Percentiles rank a stretch among this genome's conserved stretches.
Conservation (phyloP, 2,888 invertebrate species). For the Tricholauxania praeusta region DNA sequence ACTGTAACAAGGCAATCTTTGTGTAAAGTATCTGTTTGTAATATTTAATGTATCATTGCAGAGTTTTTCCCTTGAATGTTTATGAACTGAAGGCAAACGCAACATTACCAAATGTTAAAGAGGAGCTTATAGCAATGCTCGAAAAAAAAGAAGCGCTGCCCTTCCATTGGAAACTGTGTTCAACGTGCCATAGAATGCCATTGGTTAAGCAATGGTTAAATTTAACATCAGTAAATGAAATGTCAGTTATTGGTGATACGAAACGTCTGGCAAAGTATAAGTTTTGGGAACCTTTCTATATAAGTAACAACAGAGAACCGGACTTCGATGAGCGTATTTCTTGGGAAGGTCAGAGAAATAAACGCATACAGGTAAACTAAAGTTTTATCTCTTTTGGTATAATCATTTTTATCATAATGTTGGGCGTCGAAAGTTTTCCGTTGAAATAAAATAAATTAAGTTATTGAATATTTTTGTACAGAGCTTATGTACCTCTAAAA, state of each 20-base stretch:
- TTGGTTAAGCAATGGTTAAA: conserved; percentile 48
- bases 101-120: conserved; percentile 53
- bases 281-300: conserved; percentile 93
- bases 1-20: too few relatives aligned
- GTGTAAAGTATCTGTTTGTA: too few relatives aligned
- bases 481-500: too few relatives aligned
- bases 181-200: conserved; percentile 51
- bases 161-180: conserved; percentile 51
- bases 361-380: conserved; percentile 58
- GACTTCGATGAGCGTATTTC: conserved; percentile 89
- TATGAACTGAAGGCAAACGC: conserved; percentile 52
- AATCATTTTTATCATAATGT: too few relatives aligned
- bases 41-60: not conserved
- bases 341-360: conserved; percentile 84
- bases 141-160: conserved; percentile 44
- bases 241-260: conserved; percentile 75
- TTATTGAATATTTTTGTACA: too few relatives aligned
- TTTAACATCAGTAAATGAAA: conserved; percentile 33
- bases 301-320: conserved; percentile 89
- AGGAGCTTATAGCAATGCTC: conserved; percentile 50
- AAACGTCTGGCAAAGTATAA: conserved; percentile 77
- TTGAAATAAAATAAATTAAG: too few relatives aligned
- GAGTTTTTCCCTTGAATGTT: conserved; percentile 56
- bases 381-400: too few relatives aligned
- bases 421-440: too few relatives aligned